These are phyloP conservation scores for Eupithecia subfuscata DNA, from an alignment of 2,888 invertebrate genomes.

Conservation along the genomic window DNA sequence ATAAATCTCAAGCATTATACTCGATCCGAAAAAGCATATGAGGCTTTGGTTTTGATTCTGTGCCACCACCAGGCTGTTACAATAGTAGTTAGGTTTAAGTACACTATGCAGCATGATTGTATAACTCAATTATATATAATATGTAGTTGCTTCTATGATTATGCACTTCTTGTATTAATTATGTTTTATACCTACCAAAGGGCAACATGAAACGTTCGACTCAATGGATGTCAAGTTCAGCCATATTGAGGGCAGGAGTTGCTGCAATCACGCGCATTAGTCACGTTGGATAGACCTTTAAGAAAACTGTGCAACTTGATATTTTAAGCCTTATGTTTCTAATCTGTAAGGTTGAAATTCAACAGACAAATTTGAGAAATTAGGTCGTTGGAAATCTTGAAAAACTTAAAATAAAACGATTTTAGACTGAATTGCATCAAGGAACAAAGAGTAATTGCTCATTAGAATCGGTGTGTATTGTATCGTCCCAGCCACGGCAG, in stretches of 20 bases:
- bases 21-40: background rate
- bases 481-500: background rate
- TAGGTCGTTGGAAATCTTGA: background rate
- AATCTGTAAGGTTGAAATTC: constrained; percentile 20
- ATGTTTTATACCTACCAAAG: constrained; percentile 37
- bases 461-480: background rate
- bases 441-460: background rate
- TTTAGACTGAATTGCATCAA: background rate
- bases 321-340: constrained; percentile 24
- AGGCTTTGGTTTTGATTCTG: background rate
- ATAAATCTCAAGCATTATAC: background rate
- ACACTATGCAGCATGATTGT: background rate
- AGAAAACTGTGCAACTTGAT: constrained; percentile 21
- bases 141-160: background rate
- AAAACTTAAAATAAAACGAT: background rate
- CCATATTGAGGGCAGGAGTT: constrained; percentile 63
- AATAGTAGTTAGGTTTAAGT: too few relatives aligned
- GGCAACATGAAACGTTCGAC: constrained; percentile 47
- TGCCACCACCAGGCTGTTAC: background rate
- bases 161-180: constrained; percentile 11
- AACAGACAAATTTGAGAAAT: background rate
- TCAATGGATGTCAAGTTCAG: constrained; percentile 72
- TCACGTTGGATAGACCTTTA: constrained; percentile 50
- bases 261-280: constrained; percentile 62
- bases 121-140: constrained; percentile 25